Base-by-base conservation (phyloP, 2,113 vertebrate genomes). In the Boulengeromyrus knoepffleri region DNA sequence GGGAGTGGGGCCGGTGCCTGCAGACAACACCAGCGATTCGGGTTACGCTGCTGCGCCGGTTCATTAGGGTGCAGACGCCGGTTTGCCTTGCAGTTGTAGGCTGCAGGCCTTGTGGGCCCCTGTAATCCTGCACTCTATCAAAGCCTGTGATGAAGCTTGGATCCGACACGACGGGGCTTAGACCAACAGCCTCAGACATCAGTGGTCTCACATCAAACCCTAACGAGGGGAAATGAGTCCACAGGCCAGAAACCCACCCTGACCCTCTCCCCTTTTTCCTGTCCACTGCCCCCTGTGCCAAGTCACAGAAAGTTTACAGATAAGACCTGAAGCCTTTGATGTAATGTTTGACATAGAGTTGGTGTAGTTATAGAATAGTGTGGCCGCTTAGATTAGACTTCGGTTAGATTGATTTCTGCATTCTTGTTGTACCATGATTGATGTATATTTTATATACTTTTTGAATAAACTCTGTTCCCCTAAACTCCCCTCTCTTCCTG, bases 1-100 rank as follows among this genome's bases (percentile, higher is more conserved):
- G 2, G 97, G 96, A 62, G 96, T 97, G 91, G 94, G 94, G 87
- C 27, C 13, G 8, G n/a, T 91, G 42, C 93, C 97, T 98, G 93
- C 62, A 91, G 91, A 5, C 21, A 45, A 88, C 17, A 46, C 1
- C 39, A 6, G 31, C n/a, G 36, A 15, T 1, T 39, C 3, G 17
- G 5, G 13, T 80, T 39, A 80, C 19, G 10, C 1, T 42, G 5
- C 36, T 42, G 74, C 3, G 1, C 10, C 12, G 3, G 27, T 15
- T 39, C 70, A 77, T 77, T 39, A 6, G 31, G 31, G 31, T 74
- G 31, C 70, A 17, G 66, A 12, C 12, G 12, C 70, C 13, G 31
- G 3, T 39, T 36, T 31, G 27, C 70, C 15, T 36, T 19, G 70
- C 1, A 4, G 36, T 3, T 6, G 12, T 7, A 74, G 70, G 31